Evolutionary conservation across 2,113 vertebrate species (phyloP).

Genomic region (Notothenia coriiceps): DNA sequence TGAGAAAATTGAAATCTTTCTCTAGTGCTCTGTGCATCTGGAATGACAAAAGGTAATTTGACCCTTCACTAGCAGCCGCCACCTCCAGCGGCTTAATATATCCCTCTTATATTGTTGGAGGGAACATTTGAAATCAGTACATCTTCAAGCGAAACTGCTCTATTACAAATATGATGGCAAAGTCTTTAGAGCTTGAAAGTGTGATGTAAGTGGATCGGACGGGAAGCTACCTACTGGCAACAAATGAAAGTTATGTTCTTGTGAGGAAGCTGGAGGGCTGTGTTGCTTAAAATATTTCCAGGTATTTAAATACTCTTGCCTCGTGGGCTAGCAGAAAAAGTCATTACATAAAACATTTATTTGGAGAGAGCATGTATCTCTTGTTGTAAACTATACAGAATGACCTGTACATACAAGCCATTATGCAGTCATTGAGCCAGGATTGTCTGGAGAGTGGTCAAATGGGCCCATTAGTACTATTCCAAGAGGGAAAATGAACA

Average conservation of each 20-base stretch:
- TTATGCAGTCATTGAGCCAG: neutral
- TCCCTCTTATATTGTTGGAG: slow-evolving; percentile 69
- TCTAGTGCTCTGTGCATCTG: slow-evolving; percentile 71
- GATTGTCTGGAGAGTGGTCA: neutral
- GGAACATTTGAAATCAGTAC: slow-evolving; percentile 73
- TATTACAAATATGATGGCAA: slow-evolving; percentile 67
- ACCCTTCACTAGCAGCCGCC: slow-evolving; percentile 62
- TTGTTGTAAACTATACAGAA: slow-evolving; percentile 5
- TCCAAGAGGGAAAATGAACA: neutral
- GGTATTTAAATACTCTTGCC: slow-evolving; percentile 21
- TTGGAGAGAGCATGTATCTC: neutral
- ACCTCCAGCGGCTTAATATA: slow-evolving; percentile 64
- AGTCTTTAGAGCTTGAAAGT: slow-evolving; percentile 70
- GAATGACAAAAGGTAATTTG: slow-evolving; percentile 78
- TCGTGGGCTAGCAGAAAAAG: neutral
- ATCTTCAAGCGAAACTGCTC: slow-evolving; percentile 77
- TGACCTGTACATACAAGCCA: slow-evolving; percentile 4
- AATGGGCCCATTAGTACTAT: neutral
- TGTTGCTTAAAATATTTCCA: slow-evolving; percentile 18
- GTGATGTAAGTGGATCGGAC: slow-evolving; percentile 72
- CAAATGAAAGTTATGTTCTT: slow-evolving; percentile 42
- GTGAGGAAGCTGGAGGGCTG: slow-evolving; percentile 20
- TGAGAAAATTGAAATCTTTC: slow-evolving; percentile 82
- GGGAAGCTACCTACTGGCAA: slow-evolving; percentile 48
- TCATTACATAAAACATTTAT: neutral